Percentiles rank a stretch among this genome's conserved stretches.
Evolutionary conservation across 2,888 invertebrate species (phyloP).

Genomic region (Aquatica leii): DNA sequence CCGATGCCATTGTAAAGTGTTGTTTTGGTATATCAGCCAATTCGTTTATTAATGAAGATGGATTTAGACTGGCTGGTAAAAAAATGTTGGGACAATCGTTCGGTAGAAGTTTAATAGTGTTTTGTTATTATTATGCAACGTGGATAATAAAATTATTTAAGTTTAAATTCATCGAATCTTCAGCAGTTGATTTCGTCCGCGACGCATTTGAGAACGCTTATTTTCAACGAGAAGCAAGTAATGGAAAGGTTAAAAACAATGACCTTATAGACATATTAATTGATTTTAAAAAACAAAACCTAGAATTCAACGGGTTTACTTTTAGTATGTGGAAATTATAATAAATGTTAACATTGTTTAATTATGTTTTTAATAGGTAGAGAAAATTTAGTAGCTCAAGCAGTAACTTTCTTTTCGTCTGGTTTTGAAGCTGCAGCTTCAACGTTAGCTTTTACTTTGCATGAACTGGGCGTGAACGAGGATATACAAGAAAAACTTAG

Average conservation of each 20-base stretch:
- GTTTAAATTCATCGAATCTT: too few relatives aligned
- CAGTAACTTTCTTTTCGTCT: slow-evolving; percentile 63
- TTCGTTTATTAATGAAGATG: too few relatives aligned
- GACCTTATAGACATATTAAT: too few relatives aligned
- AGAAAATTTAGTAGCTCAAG: slow-evolving; percentile 36
- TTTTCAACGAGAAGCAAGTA: slow-evolving; percentile 46
- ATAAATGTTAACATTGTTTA: slow-evolving; percentile 31
- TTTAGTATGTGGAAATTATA: slow-evolving; percentile 42
- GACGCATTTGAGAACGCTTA: slow-evolving; percentile 53
- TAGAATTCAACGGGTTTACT: slow-evolving; percentile 31
- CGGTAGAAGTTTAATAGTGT: slow-evolving; percentile 25
- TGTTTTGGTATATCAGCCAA: too few relatives aligned
- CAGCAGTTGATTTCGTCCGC: slow-evolving; percentile 52
- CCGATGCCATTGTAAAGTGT: too few relatives aligned
- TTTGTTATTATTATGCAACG: too few relatives aligned
- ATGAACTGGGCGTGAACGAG: slow-evolving; percentile 59
- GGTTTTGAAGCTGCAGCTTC: slow-evolving; percentile 65
- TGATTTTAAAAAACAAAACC: slow-evolving; percentile 47
- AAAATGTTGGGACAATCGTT: slow-evolving; percentile 53
- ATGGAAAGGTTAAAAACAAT: slow-evolving; percentile 42
- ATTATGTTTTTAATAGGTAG: slow-evolving; percentile 5
- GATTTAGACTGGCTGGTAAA: slow-evolving; percentile 51
- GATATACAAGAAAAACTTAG: slow-evolving; percentile 61
- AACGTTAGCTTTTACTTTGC: slow-evolving; percentile 59
- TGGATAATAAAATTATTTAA: slow-evolving; percentile 52